phyloP scores from a whole-genome alignment of 2,797 vertebrate genomes.

The Odontamblyopus rebecca region DNA sequence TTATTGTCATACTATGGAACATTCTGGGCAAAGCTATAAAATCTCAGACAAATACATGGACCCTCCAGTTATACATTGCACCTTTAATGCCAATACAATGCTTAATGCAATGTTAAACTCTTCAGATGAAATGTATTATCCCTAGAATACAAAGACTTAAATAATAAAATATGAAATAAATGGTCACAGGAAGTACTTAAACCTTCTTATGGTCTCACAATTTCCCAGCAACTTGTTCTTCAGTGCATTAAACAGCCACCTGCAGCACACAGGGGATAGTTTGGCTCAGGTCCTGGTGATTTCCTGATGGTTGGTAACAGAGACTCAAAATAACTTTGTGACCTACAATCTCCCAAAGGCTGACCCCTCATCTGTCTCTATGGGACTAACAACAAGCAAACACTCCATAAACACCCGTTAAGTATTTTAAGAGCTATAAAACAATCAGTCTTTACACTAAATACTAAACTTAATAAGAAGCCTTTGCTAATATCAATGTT shows the following conservation, averaged over 20 bases:
- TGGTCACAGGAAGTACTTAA: neutral
- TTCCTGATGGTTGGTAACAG: no score
- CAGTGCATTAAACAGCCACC: neutral
- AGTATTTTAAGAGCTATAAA: neutral
- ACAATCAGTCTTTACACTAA: neutral
- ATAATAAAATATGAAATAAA: neutral
- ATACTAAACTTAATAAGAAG: neutral
- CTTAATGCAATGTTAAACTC: neutral
- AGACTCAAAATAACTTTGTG: constrained; percentile 4
- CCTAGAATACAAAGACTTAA: neutral
- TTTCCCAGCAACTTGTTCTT: neutral
- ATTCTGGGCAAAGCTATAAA: no score
- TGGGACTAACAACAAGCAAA: neutral
- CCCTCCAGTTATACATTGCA: no score
- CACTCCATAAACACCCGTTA: neutral
- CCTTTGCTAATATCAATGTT: neutral
- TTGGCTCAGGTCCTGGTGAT: neutral
- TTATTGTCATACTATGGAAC: no score
- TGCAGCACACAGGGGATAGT: neutral
- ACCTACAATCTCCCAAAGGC: neutral
- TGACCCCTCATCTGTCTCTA: constrained; percentile 1
- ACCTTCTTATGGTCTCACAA: neutral
- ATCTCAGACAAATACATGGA: no score
- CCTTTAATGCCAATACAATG: neutral
- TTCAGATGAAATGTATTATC: neutral